Conservation (phyloP, 2,113 vertebrate genomes). For the Scomber scombrus region DNA sequence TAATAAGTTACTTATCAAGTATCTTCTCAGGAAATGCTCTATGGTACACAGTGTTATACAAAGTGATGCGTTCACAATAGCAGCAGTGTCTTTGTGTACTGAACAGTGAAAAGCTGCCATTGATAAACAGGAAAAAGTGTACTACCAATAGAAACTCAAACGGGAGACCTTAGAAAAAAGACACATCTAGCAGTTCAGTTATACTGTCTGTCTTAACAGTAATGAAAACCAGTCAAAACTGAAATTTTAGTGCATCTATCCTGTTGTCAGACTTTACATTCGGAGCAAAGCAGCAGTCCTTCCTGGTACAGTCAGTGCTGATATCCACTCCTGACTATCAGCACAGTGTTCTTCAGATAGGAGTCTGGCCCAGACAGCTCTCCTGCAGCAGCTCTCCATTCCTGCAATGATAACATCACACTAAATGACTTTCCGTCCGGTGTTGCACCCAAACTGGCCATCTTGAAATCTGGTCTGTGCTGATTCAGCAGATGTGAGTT, state of each 20-base stretch:
- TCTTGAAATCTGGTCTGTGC: slow-evolving; percentile 25
- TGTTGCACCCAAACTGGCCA: neutral
- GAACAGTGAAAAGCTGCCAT: too few species aligned
- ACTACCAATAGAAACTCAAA: too few species aligned
- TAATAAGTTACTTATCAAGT: too few species aligned
- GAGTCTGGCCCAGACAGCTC: slow-evolving; percentile 16
- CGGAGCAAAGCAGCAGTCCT: neutral
- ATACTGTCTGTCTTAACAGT: neutral
- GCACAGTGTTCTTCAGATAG: slow-evolving; percentile 21
- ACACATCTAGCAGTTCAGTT: rapidly evolving
- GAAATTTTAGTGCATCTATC: neutral
- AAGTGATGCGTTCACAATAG: too few species aligned
- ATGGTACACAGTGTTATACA: too few species aligned
- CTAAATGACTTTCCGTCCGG: slow-evolving; percentile 30
- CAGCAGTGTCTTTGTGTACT: too few species aligned
- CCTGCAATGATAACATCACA: slow-evolving; percentile 31
- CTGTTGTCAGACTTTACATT: neutral
- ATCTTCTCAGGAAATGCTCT: too few species aligned
- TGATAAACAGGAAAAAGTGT: too few species aligned
- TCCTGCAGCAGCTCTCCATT: slow-evolving; percentile 4
- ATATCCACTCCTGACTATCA: slow-evolving; percentile 29
- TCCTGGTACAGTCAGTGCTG: neutral
- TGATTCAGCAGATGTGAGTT: slow-evolving; percentile 36
- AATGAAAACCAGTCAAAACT: neutral
- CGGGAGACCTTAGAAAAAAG: too few species aligned